Percentiles rank a stretch among this genome's conserved stretches.
phyloP scores from a whole-genome alignment of 2,888 invertebrate species.

The Noctua pronuba region DNA sequence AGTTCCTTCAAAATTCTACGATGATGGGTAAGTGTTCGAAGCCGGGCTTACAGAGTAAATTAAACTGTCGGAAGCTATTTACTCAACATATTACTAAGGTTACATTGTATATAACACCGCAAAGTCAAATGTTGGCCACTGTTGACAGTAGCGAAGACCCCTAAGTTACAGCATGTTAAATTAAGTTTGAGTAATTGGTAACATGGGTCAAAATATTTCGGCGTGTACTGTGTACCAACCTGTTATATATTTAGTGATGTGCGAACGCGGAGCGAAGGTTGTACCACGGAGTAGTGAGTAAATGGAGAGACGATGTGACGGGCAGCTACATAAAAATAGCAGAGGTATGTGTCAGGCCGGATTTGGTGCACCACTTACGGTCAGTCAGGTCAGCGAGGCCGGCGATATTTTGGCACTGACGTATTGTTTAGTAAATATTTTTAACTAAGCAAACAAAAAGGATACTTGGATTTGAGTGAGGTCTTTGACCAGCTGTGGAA shows the following conservation, averaged over 20 bases:
- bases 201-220: conserved; percentile 67
- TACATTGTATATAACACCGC: conserved; percentile 49
- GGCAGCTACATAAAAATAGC: neutral
- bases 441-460: neutral
- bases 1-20: neutral
- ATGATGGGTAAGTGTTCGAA: neutral
- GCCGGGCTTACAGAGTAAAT: conserved; percentile 44
- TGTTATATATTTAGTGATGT: conserved; percentile 57
- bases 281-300: conserved; percentile 19
- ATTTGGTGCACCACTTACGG: neutral
- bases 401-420: neutral
- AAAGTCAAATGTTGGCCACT: conserved; percentile 55
- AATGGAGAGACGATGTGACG: conserved; percentile 18
- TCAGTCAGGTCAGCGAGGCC: neutral
- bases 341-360: neutral
- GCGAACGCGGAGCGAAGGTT: conserved; percentile 37
- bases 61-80: conserved; percentile 58
- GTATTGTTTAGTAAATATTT: neutral
- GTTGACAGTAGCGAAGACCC: conserved; percentile 55
- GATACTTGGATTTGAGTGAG: neutral
- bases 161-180: conserved; percentile 66
- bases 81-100: conserved; percentile 37
- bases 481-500: neutral
- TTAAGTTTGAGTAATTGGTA: conserved; percentile 67
- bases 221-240: conserved; percentile 30